Conservation (phyloP, 1,140 invertebrate genomes). For the Drosophila paulistorum region DNA sequence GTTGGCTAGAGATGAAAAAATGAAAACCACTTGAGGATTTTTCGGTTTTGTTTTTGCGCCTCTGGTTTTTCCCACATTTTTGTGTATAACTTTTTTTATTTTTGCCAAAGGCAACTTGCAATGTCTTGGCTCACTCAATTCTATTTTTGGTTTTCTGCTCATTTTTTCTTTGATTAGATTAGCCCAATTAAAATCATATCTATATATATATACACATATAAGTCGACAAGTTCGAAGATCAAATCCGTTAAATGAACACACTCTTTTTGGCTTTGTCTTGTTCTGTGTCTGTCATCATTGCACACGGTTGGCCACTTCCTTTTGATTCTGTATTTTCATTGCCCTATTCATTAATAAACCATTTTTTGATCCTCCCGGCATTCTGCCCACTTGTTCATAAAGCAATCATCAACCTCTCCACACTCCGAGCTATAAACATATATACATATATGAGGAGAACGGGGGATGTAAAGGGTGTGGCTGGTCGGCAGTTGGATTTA, state of each 20-base stretch:
- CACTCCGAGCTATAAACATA: not conserved
- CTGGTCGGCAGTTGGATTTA: conserved; percentile 34
- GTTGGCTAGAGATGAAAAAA: conserved; percentile 26
- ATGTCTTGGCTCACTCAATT: conserved; percentile 15
- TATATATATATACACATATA: conserved; percentile 37
- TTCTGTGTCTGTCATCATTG: not conserved
- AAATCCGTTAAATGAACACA: conserved; percentile 53
- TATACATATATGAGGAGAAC: conserved; percentile 6
- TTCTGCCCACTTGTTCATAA: conserved; percentile 26
- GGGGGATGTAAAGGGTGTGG: not conserved
- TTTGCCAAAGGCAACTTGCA: conserved; percentile 19
- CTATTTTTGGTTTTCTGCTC: conserved; percentile 25
- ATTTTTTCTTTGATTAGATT: conserved; percentile 59
- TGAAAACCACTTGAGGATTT: conserved; percentile 23
- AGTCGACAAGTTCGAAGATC: conserved; percentile 54
- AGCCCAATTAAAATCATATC: conserved; percentile 51
- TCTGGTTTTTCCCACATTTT: not conserved
- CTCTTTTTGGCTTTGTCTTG: conserved; percentile 18
- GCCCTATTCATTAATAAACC: not conserved
- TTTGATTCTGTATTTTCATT: conserved; percentile 6
- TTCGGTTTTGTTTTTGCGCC: not conserved
- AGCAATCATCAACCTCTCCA: conserved; percentile 39
- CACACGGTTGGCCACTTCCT: conserved; percentile 3
- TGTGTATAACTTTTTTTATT: conserved; percentile 28
- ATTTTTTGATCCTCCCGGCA: conserved; percentile 22